phyloP scores from a whole-genome alignment of 2,113 vertebrate species.

The Oxyura jamaicensis region DNA sequence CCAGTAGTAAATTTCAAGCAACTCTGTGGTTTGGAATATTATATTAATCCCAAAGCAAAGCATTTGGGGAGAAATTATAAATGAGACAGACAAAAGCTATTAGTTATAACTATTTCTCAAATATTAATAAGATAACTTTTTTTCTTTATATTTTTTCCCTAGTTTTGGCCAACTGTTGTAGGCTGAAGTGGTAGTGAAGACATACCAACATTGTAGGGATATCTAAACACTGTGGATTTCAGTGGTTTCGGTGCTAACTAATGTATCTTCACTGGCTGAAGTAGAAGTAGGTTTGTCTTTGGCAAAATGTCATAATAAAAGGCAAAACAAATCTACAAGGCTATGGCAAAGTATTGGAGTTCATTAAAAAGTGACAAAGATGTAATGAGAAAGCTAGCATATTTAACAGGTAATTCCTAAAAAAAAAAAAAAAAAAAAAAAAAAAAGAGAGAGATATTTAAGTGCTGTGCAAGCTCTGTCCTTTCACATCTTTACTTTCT shows the following conservation, averaged over 20 bases:
- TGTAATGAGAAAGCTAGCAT: background rate
- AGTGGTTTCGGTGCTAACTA: background rate
- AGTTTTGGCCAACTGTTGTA: background rate
- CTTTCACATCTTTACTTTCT: background rate
- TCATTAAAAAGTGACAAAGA: background rate
- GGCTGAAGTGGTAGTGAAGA: background rate
- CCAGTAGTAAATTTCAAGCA: background rate
- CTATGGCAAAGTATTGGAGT: background rate
- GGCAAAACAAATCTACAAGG: background rate
- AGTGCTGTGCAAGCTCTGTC: background rate
- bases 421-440: too few species aligned
- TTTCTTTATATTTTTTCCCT: background rate
- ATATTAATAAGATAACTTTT: background rate
- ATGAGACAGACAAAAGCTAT: background rate
- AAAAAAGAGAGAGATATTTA: background rate
- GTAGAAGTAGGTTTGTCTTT: background rate
- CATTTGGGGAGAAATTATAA: background rate
- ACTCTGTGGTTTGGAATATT: background rate
- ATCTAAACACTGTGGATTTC: background rate
- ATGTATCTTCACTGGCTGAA: background rate
- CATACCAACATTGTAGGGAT: background rate
- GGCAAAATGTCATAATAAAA: background rate
- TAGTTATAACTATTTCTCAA: conserved; percentile 11
- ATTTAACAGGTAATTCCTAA: background rate
- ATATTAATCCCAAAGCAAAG: background rate